Conservation (phyloP, 2,888 invertebrate species). For the Abscondita cerata region DNA sequence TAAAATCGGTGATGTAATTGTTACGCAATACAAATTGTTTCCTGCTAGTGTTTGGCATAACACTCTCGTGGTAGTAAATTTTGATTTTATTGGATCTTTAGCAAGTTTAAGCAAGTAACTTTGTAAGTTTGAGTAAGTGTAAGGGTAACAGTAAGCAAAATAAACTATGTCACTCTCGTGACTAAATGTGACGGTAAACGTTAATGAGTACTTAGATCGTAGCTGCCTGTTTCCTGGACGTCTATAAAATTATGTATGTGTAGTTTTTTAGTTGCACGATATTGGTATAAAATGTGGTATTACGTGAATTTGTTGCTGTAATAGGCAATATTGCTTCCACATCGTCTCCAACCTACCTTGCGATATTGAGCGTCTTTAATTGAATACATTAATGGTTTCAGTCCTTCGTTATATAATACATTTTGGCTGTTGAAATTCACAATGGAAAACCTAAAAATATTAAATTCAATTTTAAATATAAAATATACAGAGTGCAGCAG, state of each 20-base stretch:
- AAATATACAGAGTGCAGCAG: too few relatives aligned
- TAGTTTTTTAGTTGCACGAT: too few relatives aligned
- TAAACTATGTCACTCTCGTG: slow-evolving; percentile 89
- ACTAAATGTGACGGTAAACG: slow-evolving; percentile 88
- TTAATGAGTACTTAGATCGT: slow-evolving; percentile 82
- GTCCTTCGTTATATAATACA: slow-evolving; percentile 90
- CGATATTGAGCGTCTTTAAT: slow-evolving; percentile 81
- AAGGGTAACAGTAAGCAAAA: slow-evolving; percentile 93
- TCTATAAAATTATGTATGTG: slow-evolving; percentile 12
- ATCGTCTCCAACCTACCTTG: slow-evolving; percentile 87
- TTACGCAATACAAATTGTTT: slow-evolving; percentile 91
- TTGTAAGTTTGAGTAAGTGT: slow-evolving; percentile 89
- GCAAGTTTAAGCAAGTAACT: slow-evolving; percentile 77
- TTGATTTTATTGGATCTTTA: slow-evolving; percentile 85
- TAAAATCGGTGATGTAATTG: slow-evolving; percentile 81
- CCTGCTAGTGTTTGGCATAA: slow-evolving; percentile 87
- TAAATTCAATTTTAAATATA: too few relatives aligned
- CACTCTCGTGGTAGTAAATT: slow-evolving; percentile 79
- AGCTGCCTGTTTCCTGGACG: slow-evolving; percentile 68
- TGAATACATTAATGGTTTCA: slow-evolving; percentile 91
- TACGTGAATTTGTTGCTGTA: slow-evolving; percentile 79
- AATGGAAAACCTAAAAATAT: slow-evolving; percentile 77
- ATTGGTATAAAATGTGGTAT: too few relatives aligned
- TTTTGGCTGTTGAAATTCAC: slow-evolving; percentile 88
- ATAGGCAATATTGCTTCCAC: slow-evolving; percentile 89